Conservation (phyloP, 2,113 vertebrate species). For the Acrocephalus kingi region DNA sequence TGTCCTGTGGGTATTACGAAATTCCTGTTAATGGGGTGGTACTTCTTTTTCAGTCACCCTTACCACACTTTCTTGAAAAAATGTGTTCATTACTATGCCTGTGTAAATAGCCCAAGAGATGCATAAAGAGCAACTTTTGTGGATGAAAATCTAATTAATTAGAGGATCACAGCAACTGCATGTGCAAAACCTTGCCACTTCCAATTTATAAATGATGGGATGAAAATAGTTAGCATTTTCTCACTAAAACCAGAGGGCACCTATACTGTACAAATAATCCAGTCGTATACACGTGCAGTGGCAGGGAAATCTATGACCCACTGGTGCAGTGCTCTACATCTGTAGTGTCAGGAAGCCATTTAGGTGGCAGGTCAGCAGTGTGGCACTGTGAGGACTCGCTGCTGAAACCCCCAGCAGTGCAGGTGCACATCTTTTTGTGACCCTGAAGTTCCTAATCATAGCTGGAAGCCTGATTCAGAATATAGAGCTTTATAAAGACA, state of each 20-base stretch:
- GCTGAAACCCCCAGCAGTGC: not conserved
- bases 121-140: not conserved
- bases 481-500: not conserved
- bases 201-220: not conserved
- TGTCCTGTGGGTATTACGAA: not conserved
- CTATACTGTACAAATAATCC: not conserved
- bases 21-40: not conserved
- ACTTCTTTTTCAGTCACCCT: not conserved
- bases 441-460: not conserved
- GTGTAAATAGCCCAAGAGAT: not conserved
- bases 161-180: not conserved
- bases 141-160: not conserved
- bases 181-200: not conserved
- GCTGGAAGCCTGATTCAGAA: not conserved
- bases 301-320: not conserved
- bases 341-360: not conserved
- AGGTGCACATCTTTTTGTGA: not conserved
- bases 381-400: not conserved
- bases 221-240: not conserved
- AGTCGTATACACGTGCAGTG: not conserved
- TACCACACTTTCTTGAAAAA: not conserved
- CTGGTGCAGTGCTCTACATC: not conserved
- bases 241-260: not conserved
- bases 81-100: not conserved
- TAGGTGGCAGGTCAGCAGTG: not conserved